Conservation (phyloP, 92 coral and sea anemone genomes). For the Meandrina meandrites region DNA sequence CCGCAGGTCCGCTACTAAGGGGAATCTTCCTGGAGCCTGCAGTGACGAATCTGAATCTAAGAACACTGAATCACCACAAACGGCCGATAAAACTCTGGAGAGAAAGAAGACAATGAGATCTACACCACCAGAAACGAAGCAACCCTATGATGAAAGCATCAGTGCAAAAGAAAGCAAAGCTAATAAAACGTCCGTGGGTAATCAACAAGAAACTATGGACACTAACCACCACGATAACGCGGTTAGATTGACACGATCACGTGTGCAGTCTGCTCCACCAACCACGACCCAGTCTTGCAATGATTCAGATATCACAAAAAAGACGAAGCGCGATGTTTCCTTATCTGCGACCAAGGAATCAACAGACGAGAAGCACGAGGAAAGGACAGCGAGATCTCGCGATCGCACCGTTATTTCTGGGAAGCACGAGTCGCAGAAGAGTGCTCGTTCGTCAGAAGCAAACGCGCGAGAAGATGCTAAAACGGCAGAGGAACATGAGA, state of each 20-base stretch:
- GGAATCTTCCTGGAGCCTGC: not conserved
- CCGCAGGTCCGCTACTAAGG: slow-evolving; percentile 16
- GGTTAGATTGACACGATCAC: slow-evolving; percentile 1
- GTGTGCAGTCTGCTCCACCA: not conserved
- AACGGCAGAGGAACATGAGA: not conserved
- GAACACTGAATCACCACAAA: not conserved
- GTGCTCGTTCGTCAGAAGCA: not conserved
- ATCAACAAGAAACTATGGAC: not conserved
- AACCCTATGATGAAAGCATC: not conserved
- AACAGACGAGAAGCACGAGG: not conserved
- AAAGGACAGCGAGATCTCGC: not conserved
- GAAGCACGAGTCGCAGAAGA: not conserved
- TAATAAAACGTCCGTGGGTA: not conserved
- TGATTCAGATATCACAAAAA: not conserved
- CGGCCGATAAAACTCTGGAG: not conserved
- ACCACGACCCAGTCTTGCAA: not conserved
- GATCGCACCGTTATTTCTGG: not conserved
- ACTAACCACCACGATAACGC: not conserved
- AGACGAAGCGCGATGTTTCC: not conserved
- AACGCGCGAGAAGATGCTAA: not conserved
- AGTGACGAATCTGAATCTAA: not conserved
- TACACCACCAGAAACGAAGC: not conserved
- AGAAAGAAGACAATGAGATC: not conserved
- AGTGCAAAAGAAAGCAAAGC: not conserved
- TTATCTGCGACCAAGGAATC: not conserved